phyloP scores from a whole-genome alignment of 2,113 vertebrate species.

The Onychorhynchus coronatus region DNA sequence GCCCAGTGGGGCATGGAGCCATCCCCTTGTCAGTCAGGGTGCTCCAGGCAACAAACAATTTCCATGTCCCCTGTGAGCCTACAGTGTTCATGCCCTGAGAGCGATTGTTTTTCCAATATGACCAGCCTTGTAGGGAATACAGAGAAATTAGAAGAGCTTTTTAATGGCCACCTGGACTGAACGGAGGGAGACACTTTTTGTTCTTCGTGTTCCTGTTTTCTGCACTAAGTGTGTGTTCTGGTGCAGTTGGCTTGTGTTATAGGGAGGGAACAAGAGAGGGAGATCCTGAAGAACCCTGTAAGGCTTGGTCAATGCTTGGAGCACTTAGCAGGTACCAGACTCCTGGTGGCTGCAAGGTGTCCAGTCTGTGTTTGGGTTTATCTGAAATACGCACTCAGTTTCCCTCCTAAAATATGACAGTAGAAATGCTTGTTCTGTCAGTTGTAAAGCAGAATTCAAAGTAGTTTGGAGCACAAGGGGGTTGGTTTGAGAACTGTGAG shows the following conservation, averaged over 20 bases:
- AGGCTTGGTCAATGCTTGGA: background rate
- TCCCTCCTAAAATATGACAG: background rate
- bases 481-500: background rate
- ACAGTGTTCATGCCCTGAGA: background rate
- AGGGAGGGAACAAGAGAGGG: background rate
- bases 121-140: background rate
- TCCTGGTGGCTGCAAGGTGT: background rate
- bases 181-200: rapidly evolving
- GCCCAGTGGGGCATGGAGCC: background rate
- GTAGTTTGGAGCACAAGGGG: background rate
- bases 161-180: background rate
- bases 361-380: background rate
- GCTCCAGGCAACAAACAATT: background rate
- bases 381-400: background rate
- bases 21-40: background rate
- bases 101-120: background rate
- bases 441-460: background rate
- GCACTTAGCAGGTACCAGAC: no score
- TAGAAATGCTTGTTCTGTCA: background rate
- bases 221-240: background rate
- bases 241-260: background rate
- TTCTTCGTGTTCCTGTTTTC: background rate
- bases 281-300: background rate
- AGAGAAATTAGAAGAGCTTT: background rate
- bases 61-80: background rate